Conservation (phyloP, 2,888 invertebrate species). For the Odontocolon sp. region DNA sequence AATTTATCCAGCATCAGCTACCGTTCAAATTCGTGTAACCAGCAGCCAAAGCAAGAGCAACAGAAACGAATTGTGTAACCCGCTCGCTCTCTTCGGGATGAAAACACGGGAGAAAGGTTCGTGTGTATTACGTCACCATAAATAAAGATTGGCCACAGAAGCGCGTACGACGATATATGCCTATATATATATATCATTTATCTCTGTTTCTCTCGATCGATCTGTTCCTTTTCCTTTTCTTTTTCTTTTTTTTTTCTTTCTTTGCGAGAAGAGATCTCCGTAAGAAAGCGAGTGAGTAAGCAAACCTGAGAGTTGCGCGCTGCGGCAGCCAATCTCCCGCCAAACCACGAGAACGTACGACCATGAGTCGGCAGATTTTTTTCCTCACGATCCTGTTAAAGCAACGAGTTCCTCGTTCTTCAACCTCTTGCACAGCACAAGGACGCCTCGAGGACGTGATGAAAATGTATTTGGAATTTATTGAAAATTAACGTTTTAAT, state of each 20-base stretch:
- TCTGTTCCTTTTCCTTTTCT: conserved; percentile 1
- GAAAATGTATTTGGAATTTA: neutral
- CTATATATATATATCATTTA: conserved; percentile 11
- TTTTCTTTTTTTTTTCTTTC: no score
- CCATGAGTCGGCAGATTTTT: conserved; percentile 48
- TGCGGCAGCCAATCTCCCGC: conserved; percentile 2
- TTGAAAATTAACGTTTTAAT: neutral
- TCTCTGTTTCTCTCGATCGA: conserved; percentile 29
- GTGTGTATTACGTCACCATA: conserved; percentile 72
- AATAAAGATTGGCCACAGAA: conserved; percentile 69
- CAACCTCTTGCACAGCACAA: conserved; percentile 47
- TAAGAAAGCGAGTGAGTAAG: conserved; percentile 25
- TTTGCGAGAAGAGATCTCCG: conserved; percentile 27
- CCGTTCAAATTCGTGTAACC: conserved; percentile 63
- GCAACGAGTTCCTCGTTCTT: no score
- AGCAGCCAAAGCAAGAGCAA: neutral
- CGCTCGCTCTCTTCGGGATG: conserved; percentile 51
- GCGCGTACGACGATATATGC: conserved; percentile 3
- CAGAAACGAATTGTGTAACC: conserved; percentile 64
- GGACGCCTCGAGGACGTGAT: conserved; percentile 54
- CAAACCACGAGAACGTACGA: conserved; percentile 13
- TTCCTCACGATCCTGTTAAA: no score
- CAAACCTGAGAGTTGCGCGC: neutral
- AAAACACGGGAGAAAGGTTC: conserved; percentile 70
- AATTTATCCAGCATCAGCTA: conserved; percentile 62